Percentiles rank a stretch among this genome's conserved stretches.
These are phyloP conservation scores for Chelidonichthys spinosus DNA, from an alignment of 2,797 vertebrate species.

Conservation along the genomic window DNA sequence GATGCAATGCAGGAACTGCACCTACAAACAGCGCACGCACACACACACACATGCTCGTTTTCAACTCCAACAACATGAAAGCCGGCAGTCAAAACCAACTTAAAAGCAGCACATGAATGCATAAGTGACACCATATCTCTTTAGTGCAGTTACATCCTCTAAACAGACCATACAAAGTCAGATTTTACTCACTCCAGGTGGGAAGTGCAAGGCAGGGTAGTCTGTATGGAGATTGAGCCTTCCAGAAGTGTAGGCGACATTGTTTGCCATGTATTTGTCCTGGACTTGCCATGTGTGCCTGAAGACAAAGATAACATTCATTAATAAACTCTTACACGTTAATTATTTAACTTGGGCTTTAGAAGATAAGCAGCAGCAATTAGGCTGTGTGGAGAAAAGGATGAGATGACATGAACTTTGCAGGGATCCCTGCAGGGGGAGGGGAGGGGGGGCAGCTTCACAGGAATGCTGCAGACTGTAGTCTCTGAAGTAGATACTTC, in stretches of 20 bases:
- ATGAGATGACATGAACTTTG: constrained; percentile 56
- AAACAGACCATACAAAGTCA: not conserved
- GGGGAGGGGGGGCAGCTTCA: constrained; percentile 32
- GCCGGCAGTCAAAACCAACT: constrained; percentile 4
- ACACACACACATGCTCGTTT: constrained; percentile 13
- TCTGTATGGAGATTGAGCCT: constrained; percentile 93
- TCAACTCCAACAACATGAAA: not conserved
- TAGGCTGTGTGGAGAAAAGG: constrained; percentile 39
- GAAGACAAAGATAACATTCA: constrained; percentile 59
- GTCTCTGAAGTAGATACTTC: constrained; percentile 66
- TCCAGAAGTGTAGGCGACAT: constrained; percentile 93
- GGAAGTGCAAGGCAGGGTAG: constrained; percentile 91
- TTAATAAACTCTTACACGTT: constrained; percentile 36
- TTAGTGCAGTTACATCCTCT: constrained; percentile 8
- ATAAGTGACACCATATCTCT: constrained; percentile 13
- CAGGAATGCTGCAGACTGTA: constrained; percentile 40
- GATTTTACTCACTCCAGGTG: constrained; percentile 91
- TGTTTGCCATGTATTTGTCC: constrained; percentile 94
- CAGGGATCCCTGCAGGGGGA: constrained; percentile 49
- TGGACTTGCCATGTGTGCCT: constrained; percentile 97
- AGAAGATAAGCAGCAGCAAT: constrained; percentile 56
- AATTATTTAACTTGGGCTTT: constrained; percentile 56
- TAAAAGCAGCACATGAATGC: constrained; percentile 13
- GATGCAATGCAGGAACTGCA: constrained; percentile 95
- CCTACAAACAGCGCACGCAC: constrained; percentile 76